phyloP scores from a whole-genome alignment of 2,888 invertebrate genomes.

The Andrena marginata region DNA sequence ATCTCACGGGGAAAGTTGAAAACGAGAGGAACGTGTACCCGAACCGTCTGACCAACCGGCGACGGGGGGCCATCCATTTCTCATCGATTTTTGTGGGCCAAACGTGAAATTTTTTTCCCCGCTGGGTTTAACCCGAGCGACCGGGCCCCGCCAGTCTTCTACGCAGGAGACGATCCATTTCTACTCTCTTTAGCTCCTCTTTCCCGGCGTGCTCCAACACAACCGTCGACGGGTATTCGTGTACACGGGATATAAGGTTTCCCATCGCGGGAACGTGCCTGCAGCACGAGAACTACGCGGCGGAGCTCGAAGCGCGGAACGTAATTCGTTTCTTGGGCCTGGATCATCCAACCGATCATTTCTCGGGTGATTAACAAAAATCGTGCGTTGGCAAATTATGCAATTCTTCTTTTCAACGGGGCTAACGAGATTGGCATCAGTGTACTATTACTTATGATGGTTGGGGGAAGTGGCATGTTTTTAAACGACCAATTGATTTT shows the following conservation, averaged over 20 bases:
- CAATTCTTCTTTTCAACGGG: no score
- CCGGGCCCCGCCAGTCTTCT: constrained; percentile 3
- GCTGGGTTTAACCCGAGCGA: background rate
- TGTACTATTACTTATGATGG: no score
- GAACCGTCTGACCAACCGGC: background rate
- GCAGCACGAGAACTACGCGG: constrained; percentile 23
- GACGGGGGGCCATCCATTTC: background rate
- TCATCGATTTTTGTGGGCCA: background rate
- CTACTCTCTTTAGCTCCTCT: constrained; percentile 42
- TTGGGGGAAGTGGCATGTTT: background rate
- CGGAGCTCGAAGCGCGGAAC: constrained; percentile 1
- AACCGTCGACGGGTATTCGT: constrained; percentile 41
- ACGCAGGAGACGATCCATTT: constrained; percentile 49
- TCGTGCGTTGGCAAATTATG: no score
- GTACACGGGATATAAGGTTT: constrained; percentile 58
- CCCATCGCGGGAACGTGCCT: constrained; percentile 45
- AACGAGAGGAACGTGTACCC: background rate
- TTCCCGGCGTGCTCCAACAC: constrained; percentile 44
- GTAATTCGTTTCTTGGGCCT: background rate
- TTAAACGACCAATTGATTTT: background rate
- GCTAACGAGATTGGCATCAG: no score
- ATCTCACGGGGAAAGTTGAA: constrained; percentile 36
- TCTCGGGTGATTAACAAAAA: no score
- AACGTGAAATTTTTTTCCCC: background rate
- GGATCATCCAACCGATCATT: no score